Percentiles rank a stretch among this genome's conserved stretches.
phyloP scores from a whole-genome alignment of 2,797 vertebrate genomes.

The Anguilla pacifica region DNA sequence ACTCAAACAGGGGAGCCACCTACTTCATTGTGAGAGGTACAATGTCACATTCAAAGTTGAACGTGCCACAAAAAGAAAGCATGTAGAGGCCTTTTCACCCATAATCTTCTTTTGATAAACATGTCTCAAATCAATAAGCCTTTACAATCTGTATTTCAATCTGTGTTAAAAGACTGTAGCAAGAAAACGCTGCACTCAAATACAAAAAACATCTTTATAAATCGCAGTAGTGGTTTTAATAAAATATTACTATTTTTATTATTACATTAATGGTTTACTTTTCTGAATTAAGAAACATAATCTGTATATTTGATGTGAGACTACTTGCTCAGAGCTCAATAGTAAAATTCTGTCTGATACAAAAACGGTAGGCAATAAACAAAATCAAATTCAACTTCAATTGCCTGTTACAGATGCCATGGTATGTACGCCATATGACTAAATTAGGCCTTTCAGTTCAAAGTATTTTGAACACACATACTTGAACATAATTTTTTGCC shows the following conservation, averaged over 20 bases:
- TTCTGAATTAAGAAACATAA: not conserved
- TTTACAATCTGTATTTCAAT: not conserved
- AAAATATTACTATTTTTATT: too few species aligned
- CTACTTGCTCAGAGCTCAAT: not conserved
- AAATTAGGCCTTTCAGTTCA: not conserved
- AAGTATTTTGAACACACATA: not conserved
- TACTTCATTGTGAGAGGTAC: not conserved
- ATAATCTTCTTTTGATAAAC: not conserved
- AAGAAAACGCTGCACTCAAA: not conserved
- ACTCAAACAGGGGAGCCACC: slow-evolving; percentile 24
- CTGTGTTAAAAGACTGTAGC: not conserved
- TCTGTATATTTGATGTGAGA: not conserved
- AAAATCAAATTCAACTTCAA: not conserved
- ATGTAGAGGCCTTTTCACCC: not conserved
- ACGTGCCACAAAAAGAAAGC: not conserved
- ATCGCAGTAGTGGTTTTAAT: too few species aligned
- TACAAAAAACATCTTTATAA: not conserved
- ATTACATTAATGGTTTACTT: not conserved
- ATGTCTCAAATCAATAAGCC: not conserved
- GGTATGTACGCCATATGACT: not conserved
- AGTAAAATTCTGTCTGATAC: not conserved
- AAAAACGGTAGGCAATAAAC: not conserved
- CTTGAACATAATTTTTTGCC: not conserved
- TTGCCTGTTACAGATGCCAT: not conserved
- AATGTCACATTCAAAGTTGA: not conserved